Evolutionary conservation across 2,113 vertebrate genomes (phyloP), one percentile per base, ranked within the genome.

Genomic region (Coryphaenoides rupestris): DNA sequence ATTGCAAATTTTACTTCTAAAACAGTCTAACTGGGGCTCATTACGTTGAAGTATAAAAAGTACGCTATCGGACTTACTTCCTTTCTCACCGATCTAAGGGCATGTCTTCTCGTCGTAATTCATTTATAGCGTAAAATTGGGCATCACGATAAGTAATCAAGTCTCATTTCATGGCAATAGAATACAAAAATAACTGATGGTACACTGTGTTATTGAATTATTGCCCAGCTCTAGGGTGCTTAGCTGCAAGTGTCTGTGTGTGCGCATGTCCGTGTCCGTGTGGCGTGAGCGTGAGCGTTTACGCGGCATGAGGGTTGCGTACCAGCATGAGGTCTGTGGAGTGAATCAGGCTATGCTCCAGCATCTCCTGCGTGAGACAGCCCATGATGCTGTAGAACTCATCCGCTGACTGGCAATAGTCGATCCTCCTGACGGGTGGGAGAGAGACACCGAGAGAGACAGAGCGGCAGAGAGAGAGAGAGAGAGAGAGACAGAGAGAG

Each of bases 351-450:
- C 87, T 92, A 59, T 93, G 88, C 77, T 99, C 95, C 63, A 99
- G 88, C 96, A 98, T 98, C 86, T 98, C 96, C 87, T 95, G 95
- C 1, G 97, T 95, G 21, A 99, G 89, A 56, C 89, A 92, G 6
- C 96, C 97, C 97, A 99, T 98, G 12, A 92, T 95, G 84, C 96
- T 94, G 77, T 99, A 99, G 74, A 99, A 99, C 58, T 98, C 95
- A 71, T 98, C 97, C 0, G 97, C 94, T 24, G 92, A 93, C 87
- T 95, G 93, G 75, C 97, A 98, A 60, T 92, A 92, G 54, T 96
- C 94, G 66, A 99, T 95, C 83, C 96, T 93, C 89, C 95, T 94
- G 13, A 64, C 19, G 24, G 9, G 40, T 5, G 59, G n/a, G 52
- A n/a, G 33, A 4, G 26, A n/a, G 33, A 4, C 21, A n/a, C 15